Evolutionary conservation across 2,888 invertebrate genomes (phyloP).

Genomic region (Agonopterix arenella): DNA sequence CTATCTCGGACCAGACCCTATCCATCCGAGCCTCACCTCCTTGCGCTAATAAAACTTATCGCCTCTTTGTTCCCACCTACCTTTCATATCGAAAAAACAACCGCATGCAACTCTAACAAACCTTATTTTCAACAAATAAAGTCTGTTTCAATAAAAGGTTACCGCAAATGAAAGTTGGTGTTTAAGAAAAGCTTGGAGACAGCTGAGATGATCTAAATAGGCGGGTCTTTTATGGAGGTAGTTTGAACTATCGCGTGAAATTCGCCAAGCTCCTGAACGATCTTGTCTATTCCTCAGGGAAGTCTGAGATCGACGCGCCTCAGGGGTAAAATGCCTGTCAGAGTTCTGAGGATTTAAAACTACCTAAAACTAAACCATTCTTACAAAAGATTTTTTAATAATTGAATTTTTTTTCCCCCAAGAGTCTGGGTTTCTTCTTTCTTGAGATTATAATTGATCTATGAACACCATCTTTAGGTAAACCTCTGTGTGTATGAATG

Average conservation of each 20-base stretch:
- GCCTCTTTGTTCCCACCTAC: slow-evolving; percentile 40
- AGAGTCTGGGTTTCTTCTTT: too few relatives aligned
- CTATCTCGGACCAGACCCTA: slow-evolving; percentile 15
- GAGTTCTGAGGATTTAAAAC: not conserved
- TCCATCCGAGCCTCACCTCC: slow-evolving; percentile 36
- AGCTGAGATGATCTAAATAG: slow-evolving; percentile 65
- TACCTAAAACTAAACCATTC: too few relatives aligned
- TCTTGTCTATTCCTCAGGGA: not conserved
- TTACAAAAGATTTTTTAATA: too few relatives aligned
- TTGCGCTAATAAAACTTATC: slow-evolving; percentile 56
- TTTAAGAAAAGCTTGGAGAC: slow-evolving; percentile 30
- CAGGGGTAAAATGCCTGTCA: not conserved
- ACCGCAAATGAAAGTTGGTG: slow-evolving; percentile 15
- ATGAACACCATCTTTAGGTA: too few relatives aligned
- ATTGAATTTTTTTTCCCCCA: too few relatives aligned
- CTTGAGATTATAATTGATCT: too few relatives aligned
- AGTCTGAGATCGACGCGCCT: not conserved
- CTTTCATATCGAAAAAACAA: slow-evolving; percentile 20
- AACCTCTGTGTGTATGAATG: too few relatives aligned
- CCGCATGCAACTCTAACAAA: not conserved
- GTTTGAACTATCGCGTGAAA: slow-evolving; percentile 28
- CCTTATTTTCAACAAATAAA: too few relatives aligned
- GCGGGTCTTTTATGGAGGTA: slow-evolving; percentile 51
- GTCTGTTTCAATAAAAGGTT: not conserved
- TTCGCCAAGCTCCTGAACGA: not conserved